Percentiles rank a stretch among this genome's conserved stretches.
phyloP scores from a whole-genome alignment of 64 coral and sea anemone genomes.

The Pachyseris speciosa region DNA sequence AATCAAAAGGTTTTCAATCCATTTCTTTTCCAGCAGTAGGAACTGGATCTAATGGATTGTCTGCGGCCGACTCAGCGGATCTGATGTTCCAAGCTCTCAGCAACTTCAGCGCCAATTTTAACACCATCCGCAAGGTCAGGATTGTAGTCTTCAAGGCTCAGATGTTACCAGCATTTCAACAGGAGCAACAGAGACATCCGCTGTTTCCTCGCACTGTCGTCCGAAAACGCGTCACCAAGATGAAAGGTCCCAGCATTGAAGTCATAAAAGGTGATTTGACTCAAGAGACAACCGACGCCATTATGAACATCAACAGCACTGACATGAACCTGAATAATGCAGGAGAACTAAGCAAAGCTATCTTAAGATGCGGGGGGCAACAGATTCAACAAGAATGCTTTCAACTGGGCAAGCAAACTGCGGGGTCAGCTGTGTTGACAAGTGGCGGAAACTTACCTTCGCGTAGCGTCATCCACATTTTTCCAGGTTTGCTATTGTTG shows the following conservation, averaged over 20 bases:
- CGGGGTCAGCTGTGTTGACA: conserved; percentile 80
- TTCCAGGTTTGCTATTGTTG: conserved; percentile 26
- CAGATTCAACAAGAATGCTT: conserved; percentile 63
- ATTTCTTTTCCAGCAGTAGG: too few relatives aligned
- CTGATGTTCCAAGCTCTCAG: too few relatives aligned
- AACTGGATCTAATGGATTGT: too few relatives aligned
- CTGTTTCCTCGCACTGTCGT: neutral
- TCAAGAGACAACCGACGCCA: conserved; percentile 72
- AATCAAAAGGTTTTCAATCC: too few relatives aligned
- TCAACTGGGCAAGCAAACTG: conserved; percentile 46
- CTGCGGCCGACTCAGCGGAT: too few relatives aligned
- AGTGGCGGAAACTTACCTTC: conserved; percentile 39
- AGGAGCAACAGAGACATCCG: neutral
- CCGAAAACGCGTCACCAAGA: neutral
- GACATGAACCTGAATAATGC: conserved; percentile 79
- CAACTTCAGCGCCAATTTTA: too few relatives aligned
- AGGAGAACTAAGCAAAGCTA: conserved; percentile 74
- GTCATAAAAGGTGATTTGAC: conserved; percentile 69
- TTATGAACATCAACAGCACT: conserved; percentile 72
- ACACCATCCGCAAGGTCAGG: too few relatives aligned
- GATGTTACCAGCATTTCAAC: conserved; percentile 8
- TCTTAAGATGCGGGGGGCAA: conserved; percentile 28
- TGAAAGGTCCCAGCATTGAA: neutral
- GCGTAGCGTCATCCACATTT: conserved; percentile 28
- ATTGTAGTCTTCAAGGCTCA: too few relatives aligned